Evolutionary conservation across 1,140 invertebrate genomes (phyloP), one percentile per base, ranked within the genome.

Genomic region (Drosophila sp.): DNA sequence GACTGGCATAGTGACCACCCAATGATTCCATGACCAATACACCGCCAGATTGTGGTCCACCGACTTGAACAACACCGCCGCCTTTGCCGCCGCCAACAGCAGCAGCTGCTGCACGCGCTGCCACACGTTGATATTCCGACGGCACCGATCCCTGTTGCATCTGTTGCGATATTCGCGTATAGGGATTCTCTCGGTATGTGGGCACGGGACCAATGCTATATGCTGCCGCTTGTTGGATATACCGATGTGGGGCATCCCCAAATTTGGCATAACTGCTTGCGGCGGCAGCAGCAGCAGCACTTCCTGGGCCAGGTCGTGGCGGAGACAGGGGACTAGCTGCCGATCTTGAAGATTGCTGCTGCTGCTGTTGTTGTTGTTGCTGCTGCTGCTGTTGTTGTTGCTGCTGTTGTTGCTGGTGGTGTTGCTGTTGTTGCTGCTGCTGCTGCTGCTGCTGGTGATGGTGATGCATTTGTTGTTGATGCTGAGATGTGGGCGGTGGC

Each of bases 301-400:
- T 80, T 29, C 83, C 83, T n/a, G 75, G 83, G 70, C 83, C 90
- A 56, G 91, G 79, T 54, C 91, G 86, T 50, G 90, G 90, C 40
- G 91, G 91, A 29, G 91, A 91, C 56, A 92, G 50, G 25, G 91
- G 91, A 83, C 91, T 92, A 74, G 91, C 90, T 75, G 76, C 91
- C 56, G 91, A 80, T 57, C 91, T 77, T 25, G 86, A 83, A 27
- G 72, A 77, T 70, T 91, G 80, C 56, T 77, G 86, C 50, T 90
- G 90, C 23, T 87, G 89, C 0, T 87, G 74, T 0, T 80, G 84
- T 0, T 90, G 82, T 0, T 86, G 82, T 0, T 79, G 76, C 1
- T 80, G 80, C 0, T 78, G 78, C 0, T 76, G 80, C 1, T 75
- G 76, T 5, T 78, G 80, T 0, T 87, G 82, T 0, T 86, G 86